Evolutionary conservation across 2,113 vertebrate species (phyloP), one percentile per base, ranked within the genome.

Genomic region (Myrmophylax atrothorax): DNA sequence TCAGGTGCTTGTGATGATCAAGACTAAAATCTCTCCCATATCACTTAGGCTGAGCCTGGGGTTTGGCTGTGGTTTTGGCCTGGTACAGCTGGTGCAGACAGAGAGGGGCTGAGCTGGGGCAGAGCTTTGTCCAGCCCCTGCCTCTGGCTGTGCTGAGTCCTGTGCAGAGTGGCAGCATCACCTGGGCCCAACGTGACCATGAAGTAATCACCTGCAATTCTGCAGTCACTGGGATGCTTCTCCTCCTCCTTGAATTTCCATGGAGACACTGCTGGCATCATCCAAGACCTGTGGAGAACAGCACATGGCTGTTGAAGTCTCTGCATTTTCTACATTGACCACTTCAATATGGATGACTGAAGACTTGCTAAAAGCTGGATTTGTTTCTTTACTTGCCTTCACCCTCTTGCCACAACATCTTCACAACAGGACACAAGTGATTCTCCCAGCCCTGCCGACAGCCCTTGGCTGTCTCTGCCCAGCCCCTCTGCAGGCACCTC

Each of bases 11-110:
- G 12, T 76, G 40, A 12, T 47, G 35, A n/a, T 38, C 49, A 60
- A 64, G 11, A 53, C 11, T 47, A 28, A 84, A 83, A 37, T 49
- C 8, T 18, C 44, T 80, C 4, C n/a, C 40, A 44, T 0, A 0
- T 40, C 58, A 40, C 3, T 0, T 3, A 80, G 72, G 40, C 59
- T 76, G 40, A 73, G 14, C 40, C 58, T 52, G 28, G 28, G n/a
- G 40, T 38, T 56, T 42, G 55, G 8, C 17, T 0, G 0, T 35
- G 1, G 6, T 58, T 29, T 49, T 52, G 63, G 33, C 42, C 5
- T 25, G 40, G 47, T 26, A 40, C 11, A 89, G 25, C 47, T 63
- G 74, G 35, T n/a, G 47, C 24, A n/a, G 53, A 10, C 10, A 44
- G 63, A 76, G 14, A 14, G 53, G 44, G 13, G 56, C 16, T 87